Evolutionary conservation across 2,888 invertebrate genomes (phyloP), one percentile per base, ranked within the genome.

Genomic region (Lingula anatina): DNA sequence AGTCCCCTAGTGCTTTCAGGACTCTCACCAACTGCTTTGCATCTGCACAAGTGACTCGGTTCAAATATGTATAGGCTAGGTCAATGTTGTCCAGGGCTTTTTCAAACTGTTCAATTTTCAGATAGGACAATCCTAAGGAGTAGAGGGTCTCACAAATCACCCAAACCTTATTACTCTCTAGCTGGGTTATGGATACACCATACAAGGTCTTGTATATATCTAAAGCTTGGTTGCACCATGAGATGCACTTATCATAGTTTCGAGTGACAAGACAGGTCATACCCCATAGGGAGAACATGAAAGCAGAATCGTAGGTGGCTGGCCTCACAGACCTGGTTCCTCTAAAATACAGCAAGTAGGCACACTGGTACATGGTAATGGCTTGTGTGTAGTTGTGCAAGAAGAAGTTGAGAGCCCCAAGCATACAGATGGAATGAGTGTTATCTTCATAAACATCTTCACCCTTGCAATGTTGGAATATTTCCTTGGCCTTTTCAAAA

Each of bases 401-500:
- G 64, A 74, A 67, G 54, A 73, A 73, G 35, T 68, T 71, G 24
- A 71, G 62, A 12, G 69, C 70, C 4, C 71, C 75, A 3, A 74
- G 57, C 73, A 74, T 73, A 44, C 66, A 67, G 44, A 74, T 55
- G 7, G 72, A 68, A 60, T 75, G 75, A 7, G 73, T 71, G 57
- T 73, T 70, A 47, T 69, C 65, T 49, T 63, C 55, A 26, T 73
- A 49, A 7, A 66, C 60, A 21, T 65, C 63, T 45, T 65, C 59
- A 5, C 71, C 71, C 12, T 50, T 31, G 12, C 52, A 45, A 42
- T 61, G 51, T 25, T 64, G 59, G 50, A 69, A 73, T 48, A 71
- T 60, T 18, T 56, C 54, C n/a, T 71, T 55, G 5, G 75, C 65
- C 51, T 66, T 68, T 51, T 75, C 75, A 51, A 68, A 75, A 44